phyloP scores from a whole-genome alignment of 64 coral and sea anemone species.

The Anthopleura sola region DNA sequence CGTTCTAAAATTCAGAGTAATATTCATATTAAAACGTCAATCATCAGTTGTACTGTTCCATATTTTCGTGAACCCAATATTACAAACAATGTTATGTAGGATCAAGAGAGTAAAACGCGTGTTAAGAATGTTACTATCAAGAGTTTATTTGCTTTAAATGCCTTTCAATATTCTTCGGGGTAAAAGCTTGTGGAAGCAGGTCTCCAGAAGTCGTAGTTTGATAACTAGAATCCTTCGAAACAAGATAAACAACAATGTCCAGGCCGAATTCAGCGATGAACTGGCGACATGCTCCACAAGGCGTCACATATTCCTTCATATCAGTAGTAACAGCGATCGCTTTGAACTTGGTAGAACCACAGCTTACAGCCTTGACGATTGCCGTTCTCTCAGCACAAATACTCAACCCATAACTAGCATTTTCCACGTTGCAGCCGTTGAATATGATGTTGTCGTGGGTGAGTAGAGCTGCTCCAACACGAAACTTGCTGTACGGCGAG shows the following conservation, averaged over 20 bases:
- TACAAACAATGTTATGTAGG: too few species aligned
- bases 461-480: constrained; percentile 83
- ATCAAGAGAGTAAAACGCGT: too few species aligned
- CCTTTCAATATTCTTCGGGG: constrained; percentile 37
- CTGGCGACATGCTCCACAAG: constrained; percentile 89
- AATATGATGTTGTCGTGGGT: constrained; percentile 62
- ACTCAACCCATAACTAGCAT: constrained; percentile 65
- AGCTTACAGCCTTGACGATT: constrained; percentile 88
- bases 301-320: constrained; percentile 48
- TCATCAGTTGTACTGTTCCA: too few species aligned
- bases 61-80: too few species aligned
- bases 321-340: constrained; percentile 87
- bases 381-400: constrained; percentile 97
- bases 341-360: constrained; percentile 75
- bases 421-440: constrained; percentile 94
- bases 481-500: constrained; percentile 97
- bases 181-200: constrained; percentile 53
- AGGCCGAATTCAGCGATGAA: constrained; percentile 85
- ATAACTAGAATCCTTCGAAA: constrained; percentile 54
- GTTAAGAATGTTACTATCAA: neutral
- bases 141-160: neutral
- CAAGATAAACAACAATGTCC: constrained; percentile 71
- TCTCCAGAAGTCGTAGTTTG: constrained; percentile 40
- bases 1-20: too few species aligned
- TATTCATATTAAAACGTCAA: too few species aligned